Conservation (phyloP, 2,797 vertebrate genomes). For the Gouania willdenowi region DNA sequence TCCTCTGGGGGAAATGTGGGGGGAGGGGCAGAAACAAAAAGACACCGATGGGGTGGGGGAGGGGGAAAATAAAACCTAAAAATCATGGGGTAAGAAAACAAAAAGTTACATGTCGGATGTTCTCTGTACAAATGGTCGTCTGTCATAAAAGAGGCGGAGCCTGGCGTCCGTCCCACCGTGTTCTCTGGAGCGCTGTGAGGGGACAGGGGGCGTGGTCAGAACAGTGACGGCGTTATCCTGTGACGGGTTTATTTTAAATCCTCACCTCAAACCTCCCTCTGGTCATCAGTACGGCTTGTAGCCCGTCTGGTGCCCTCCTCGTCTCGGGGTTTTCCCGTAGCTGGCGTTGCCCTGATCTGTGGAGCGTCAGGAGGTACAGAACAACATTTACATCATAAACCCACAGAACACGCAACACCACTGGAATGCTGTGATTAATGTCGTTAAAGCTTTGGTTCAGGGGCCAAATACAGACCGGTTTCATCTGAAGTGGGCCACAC, state of each 20-base stretch:
- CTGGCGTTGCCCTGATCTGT: slow-evolving; percentile 92
- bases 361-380: slow-evolving; percentile 7
- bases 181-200: slow-evolving; percentile 45
- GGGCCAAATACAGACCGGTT: too few relatives aligned
- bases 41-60: too few relatives aligned
- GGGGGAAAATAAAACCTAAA: slow-evolving; percentile 55
- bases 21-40: slow-evolving; percentile 76
- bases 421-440: too few relatives aligned
- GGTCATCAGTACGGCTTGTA: slow-evolving; percentile 99
- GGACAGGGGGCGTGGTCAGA: too few relatives aligned
- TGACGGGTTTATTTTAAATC: too few relatives aligned
- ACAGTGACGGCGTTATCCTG: too few relatives aligned
- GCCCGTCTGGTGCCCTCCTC: slow-evolving; percentile 92
- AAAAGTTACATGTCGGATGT: slow-evolving; percentile 89
- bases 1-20: slow-evolving; percentile 98
- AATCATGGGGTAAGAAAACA: slow-evolving; percentile 70
- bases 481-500: too few relatives aligned
- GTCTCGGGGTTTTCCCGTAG: slow-evolving; percentile 95
- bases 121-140: slow-evolving; percentile 94
- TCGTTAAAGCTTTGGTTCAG: too few relatives aligned
- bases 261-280: slow-evolving; percentile 75
- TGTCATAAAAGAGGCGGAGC: slow-evolving; percentile 73
- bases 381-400: too few relatives aligned
- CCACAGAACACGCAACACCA: too few relatives aligned
- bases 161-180: slow-evolving; percentile 43